phyloP scores from a whole-genome alignment of 2,113 vertebrate species.

The Gopherus flavomarginatus region DNA sequence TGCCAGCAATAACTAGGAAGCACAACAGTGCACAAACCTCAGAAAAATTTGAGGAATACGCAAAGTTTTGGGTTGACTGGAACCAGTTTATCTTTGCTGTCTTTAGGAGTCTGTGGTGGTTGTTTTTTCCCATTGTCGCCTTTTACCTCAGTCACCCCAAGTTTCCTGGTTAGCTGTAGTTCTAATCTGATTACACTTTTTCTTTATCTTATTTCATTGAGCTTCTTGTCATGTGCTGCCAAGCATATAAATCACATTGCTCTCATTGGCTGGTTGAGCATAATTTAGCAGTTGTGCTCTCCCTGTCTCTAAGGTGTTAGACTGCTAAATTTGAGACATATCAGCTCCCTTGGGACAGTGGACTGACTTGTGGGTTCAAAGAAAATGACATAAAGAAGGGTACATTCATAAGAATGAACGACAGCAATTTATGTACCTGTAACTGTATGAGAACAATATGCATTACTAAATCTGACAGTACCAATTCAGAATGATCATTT shows the following conservation, averaged over 20 bases:
- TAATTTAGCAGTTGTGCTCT: background rate
- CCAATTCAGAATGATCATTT: accelerated
- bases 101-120: background rate
- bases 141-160: background rate
- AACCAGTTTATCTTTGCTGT: background rate
- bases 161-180: background rate
- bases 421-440: background rate
- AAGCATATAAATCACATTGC: accelerated
- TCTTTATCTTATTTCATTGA: background rate
- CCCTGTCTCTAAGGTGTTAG: background rate
- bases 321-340: background rate
- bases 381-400: background rate
- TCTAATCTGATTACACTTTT: background rate
- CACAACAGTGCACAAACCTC: background rate
- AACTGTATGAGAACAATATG: accelerated
- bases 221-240: background rate
- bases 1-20: background rate
- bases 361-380: background rate
- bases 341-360: background rate
- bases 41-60: background rate
- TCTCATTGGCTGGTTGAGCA: background rate
- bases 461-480: accelerated
- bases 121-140: background rate
- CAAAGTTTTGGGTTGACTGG: background rate
- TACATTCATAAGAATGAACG: too few species aligned